These are phyloP conservation scores for Terebella lapidaria DNA, from an alignment of 2,888 invertebrate genomes.

Conservation along the genomic window DNA sequence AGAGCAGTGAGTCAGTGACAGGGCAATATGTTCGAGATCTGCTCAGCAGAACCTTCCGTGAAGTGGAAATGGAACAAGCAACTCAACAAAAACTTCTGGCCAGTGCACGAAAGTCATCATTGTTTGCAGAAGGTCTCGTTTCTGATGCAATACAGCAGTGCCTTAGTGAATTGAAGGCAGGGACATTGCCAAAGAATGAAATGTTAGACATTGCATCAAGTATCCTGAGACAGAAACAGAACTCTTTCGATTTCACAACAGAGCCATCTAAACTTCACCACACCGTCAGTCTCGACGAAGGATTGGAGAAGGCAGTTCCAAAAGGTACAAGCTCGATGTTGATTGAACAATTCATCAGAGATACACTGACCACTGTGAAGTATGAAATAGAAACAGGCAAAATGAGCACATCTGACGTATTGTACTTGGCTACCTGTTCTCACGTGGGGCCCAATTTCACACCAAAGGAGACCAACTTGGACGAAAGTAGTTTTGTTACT, in stretches of 20 bases:
- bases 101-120: no score
- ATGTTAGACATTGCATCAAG: neutral
- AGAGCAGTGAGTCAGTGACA: neutral
- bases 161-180: neutral
- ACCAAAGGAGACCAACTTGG: no score
- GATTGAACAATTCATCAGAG: neutral
- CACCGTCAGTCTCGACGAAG: neutral
- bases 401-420: neutral
- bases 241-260: neutral
- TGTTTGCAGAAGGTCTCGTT: conserved; percentile 1
- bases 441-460: no score
- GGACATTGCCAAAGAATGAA: neutral
- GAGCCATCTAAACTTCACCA: neutral
- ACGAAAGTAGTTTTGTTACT: no score
- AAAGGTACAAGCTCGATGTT: neutral
- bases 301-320: no score
- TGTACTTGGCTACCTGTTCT: neutral
- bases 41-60: neutral
- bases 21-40: neutral
- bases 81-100: no score
- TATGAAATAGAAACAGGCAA: neutral
- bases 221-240: neutral
- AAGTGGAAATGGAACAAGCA: neutral
- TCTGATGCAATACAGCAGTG: neutral
- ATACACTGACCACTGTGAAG: neutral